Conservation (phyloP, 2,113 vertebrate species). For the Hyperoodon ampullatus region DNA sequence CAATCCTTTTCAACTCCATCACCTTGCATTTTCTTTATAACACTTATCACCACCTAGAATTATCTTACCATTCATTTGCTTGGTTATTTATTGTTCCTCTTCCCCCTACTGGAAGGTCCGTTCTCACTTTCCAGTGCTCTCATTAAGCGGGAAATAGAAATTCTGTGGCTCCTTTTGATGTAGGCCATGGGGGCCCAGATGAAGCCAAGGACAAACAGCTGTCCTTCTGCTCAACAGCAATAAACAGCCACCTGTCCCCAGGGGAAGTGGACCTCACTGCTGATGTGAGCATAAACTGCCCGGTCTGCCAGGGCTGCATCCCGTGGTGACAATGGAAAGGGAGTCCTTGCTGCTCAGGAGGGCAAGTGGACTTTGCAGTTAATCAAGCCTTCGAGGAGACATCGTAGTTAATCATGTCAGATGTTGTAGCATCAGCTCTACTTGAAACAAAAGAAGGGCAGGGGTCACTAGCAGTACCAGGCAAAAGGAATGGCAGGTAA, state of each 20-base stretch:
- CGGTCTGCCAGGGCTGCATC: not conserved
- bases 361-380: slow-evolving; percentile 50
- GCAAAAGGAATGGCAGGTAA: not conserved
- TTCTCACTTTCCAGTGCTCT: not conserved
- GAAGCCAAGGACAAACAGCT: not conserved
- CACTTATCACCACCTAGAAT: not conserved
- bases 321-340: not conserved
- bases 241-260: slow-evolving; percentile 3
- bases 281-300: slow-evolving; percentile 58
- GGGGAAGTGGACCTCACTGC: slow-evolving; percentile 4
- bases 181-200: not conserved
- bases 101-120: not conserved
- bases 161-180: not conserved
- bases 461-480: slow-evolving; percentile 24
- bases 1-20: not conserved
- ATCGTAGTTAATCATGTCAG: slow-evolving; percentile 71
- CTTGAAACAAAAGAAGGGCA: slow-evolving; percentile 66
- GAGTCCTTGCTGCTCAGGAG: slow-evolving; percentile 61
- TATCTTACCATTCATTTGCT: not conserved
- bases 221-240: not conserved
- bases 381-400: slow-evolving; percentile 53
- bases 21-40: not conserved
- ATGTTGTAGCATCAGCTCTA: slow-evolving; percentile 68
- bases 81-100: not conserved
- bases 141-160: not conserved